A percentile compares a stretch with the other conserved stretches of the same genome.
These are phyloP conservation scores for Bombus superbus DNA, from an alignment of 1,140 invertebrate genomes.

Conservation along the genomic window DNA sequence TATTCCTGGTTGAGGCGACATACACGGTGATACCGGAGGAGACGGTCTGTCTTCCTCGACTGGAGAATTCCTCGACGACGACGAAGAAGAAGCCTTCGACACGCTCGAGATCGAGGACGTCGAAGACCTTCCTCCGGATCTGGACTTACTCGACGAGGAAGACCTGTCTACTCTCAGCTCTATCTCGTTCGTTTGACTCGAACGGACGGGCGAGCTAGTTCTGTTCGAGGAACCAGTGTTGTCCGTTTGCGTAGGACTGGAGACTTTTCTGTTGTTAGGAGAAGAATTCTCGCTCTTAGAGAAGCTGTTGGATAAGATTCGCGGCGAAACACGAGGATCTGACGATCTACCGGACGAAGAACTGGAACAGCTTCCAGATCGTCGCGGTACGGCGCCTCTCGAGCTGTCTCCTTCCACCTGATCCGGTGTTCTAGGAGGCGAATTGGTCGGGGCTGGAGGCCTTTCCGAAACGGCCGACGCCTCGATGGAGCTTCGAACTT, in stretches of 20 bases:
- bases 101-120: conserved; percentile 66
- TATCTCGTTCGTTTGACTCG: conserved; percentile 59
- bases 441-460: conserved; percentile 63
- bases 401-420: conserved; percentile 43
- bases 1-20: conserved; percentile 79
- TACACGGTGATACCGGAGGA: conserved; percentile 70
- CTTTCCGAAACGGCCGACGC: conserved; percentile 48
- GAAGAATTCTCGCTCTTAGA: conserved; percentile 45
- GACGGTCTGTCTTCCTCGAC: conserved; percentile 55
- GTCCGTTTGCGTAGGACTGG: conserved; percentile 79
- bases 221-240: conserved; percentile 67
- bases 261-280: conserved; percentile 69
- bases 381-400: conserved; percentile 66
- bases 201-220: conserved; percentile 48
- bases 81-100: conserved; percentile 73
- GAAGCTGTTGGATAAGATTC: conserved; percentile 50
- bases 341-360: conserved; percentile 74
- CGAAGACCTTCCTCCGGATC: conserved; percentile 60
- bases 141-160: conserved; percentile 56
- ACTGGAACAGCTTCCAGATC: conserved; percentile 76
- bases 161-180: conserved; percentile 60
- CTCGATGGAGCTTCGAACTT: conserved; percentile 53
- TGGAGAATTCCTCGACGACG: conserved; percentile 71
- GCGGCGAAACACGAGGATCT: conserved; percentile 58
- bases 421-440: conserved; percentile 70